Evolutionary conservation across 1,140 invertebrate species (phyloP), one percentile per base, ranked within the genome.

Genomic region (Campodea augens): DNA sequence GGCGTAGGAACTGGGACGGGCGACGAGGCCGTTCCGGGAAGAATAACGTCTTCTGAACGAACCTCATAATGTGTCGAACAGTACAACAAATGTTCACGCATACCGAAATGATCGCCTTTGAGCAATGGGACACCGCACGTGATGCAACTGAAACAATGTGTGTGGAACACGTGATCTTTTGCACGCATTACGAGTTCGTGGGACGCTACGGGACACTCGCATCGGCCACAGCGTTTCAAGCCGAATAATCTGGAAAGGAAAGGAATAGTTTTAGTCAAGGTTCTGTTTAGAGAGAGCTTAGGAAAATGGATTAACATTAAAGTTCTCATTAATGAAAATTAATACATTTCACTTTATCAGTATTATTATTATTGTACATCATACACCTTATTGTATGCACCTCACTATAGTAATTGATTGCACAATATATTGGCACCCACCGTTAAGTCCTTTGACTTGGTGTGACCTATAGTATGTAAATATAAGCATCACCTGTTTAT

Each of bases 171-270:
- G 51, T 86, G 72, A 52, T 90, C 86, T 13, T 86, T 70, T 3
- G 88, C 89, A 44, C 89, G 65, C 91, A 97, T 96, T 56, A 97
- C 90, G 55, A 96, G 61, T 65, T 98, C 90, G 43, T 85, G 82
- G 25, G 88, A 76, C n/a, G 81, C 75, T 48, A 97, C 87, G n/a
- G 78, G 76, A 21, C 81, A 78, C 54, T 87, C 78, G 64, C 90
- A 96, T 43, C 87, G 74, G 22, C 81, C 78, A 60, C 90, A 96
- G 22, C 84, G 70, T 56, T 81, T 80, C 58, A 79, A 76, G 3
- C 67, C 81, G 60, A 83, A 85, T 64, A 85, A 71, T 62, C 82
- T 87, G 71, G 4, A 62, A 68, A 56, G 51, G 7, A 25, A 13
- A 25, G 15, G 21, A 41, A 19, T 13, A 36, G 32, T 15, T 36